phyloP scores from a whole-genome alignment of 2,888 invertebrate species.

The Hyles lineata region DNA sequence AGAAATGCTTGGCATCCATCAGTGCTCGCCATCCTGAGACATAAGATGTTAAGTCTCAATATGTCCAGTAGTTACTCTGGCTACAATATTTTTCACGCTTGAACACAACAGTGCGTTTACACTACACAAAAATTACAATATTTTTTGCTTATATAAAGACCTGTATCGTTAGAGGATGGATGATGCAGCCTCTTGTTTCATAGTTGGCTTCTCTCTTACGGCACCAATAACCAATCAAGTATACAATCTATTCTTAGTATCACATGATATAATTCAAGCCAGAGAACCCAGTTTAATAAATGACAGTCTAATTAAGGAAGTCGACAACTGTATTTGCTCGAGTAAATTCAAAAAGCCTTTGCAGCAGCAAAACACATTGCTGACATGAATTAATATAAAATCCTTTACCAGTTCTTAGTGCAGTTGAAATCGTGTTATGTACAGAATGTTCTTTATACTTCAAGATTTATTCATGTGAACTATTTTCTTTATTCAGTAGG shows the following conservation, averaged over 20 bases:
- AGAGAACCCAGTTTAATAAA: slow-evolving; percentile 16
- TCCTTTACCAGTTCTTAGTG: not conserved
- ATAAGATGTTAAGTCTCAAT: too few relatives aligned
- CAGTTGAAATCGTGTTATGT: not conserved
- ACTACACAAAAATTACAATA: too few relatives aligned
- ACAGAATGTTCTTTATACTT: too few relatives aligned
- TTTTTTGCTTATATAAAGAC: too few relatives aligned
- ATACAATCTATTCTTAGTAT: not conserved
- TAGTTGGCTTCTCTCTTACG: not conserved
- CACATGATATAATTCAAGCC: not conserved
- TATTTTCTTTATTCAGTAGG: not conserved
- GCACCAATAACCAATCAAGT: not conserved
- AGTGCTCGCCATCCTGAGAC: too few relatives aligned
- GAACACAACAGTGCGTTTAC: too few relatives aligned
- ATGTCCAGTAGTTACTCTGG: too few relatives aligned
- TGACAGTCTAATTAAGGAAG: slow-evolving; percentile 24
- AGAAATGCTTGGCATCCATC: too few relatives aligned
- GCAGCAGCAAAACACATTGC: not conserved
- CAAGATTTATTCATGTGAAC: not conserved
- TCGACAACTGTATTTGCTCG: slow-evolving; percentile 24
- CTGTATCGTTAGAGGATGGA: too few relatives aligned
- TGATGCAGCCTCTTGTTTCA: too few relatives aligned
- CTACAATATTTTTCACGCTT: too few relatives aligned
- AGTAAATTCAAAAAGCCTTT: slow-evolving; percentile 24
- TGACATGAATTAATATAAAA: not conserved